phyloP scores from a whole-genome alignment of 2,797 vertebrate genomes.

The Geotria australis region DNA sequence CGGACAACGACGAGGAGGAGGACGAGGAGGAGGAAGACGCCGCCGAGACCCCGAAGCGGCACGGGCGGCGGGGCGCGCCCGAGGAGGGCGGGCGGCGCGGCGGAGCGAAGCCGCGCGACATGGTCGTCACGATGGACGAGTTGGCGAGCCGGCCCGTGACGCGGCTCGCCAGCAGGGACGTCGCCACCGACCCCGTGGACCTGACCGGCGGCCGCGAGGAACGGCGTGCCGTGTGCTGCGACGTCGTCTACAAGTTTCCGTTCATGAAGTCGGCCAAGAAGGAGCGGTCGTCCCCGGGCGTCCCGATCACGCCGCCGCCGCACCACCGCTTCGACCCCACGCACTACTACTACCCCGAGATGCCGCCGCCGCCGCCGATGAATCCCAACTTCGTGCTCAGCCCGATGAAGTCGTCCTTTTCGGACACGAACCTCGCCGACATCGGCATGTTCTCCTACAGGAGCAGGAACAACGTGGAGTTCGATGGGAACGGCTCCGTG shows the following conservation, averaged over 20 bases:
- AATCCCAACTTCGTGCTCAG: constrained; percentile 11
- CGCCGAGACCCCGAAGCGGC: not conserved
- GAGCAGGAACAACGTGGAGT: constrained; percentile 27
- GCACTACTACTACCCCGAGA: constrained; percentile 19
- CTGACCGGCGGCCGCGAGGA: constrained; percentile 65
- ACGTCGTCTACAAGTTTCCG: constrained; percentile 89
- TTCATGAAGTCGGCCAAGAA: constrained; percentile 56
- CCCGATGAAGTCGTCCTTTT: constrained; percentile 68
- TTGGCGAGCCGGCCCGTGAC: constrained; percentile 29
- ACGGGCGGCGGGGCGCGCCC: not conserved
- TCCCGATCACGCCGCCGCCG: constrained; percentile 16
- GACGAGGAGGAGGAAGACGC: not conserved
- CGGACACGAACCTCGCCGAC: constrained; percentile 65
- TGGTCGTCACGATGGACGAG: constrained; percentile 77
- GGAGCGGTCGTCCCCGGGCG: constrained; percentile 36
- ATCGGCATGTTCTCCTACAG: constrained; percentile 37
- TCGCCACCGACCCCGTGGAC: constrained; percentile 41
- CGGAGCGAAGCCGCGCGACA: constrained; percentile 49
- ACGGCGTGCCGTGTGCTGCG: constrained; percentile 76
- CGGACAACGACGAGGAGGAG: not conserved
- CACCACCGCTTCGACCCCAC: constrained; percentile 15
- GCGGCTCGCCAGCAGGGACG: constrained; percentile 50
- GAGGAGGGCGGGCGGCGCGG: not conserved
- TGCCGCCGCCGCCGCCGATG: constrained; percentile 1
- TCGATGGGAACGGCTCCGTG: constrained; percentile 31